A percentile compares a stretch with the other conserved stretches of the same genome.
Evolutionary conservation across 2,888 invertebrate species (phyloP).

Genomic region (Eilema sororculum): DNA sequence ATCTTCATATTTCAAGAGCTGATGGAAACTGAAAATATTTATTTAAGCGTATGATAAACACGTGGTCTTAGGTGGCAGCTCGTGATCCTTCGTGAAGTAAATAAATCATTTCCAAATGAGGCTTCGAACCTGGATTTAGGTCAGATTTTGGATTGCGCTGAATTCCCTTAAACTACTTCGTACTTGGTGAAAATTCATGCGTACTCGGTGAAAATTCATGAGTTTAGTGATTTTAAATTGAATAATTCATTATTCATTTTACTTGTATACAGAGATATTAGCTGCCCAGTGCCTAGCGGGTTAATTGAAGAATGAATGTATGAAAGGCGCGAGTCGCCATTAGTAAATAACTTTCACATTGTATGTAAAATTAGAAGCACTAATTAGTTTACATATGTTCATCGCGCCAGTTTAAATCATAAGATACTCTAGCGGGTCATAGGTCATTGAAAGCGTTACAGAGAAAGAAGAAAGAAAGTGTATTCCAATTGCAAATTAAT

Average conservation of each 20-base stretch:
- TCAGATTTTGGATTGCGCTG: no score
- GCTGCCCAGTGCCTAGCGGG: background rate
- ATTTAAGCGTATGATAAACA: no score
- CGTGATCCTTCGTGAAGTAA: no score
- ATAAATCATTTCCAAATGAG: no score
- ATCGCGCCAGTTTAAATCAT: background rate
- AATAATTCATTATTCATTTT: background rate
- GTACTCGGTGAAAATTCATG: no score
- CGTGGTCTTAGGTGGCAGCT: background rate
- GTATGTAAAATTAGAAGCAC: background rate
- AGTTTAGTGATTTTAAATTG: no score
- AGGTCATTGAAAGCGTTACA: conserved; percentile 13
- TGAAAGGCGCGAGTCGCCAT: background rate
- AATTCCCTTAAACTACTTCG: no score
- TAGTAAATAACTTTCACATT: background rate
- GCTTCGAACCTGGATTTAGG: no score
- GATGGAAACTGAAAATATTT: no score
- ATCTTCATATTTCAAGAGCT: no score
- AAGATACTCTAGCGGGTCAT: background rate
- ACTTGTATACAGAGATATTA: background rate
- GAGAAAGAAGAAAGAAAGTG: conserved; percentile 16
- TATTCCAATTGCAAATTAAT: conserved; percentile 1
- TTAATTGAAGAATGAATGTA: background rate
- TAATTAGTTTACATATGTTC: background rate
- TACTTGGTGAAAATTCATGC: no score